Percentiles rank a stretch among this genome's conserved stretches.
Conservation (phyloP, 2,797 vertebrate species). For the Ciconia nigra region DNA sequence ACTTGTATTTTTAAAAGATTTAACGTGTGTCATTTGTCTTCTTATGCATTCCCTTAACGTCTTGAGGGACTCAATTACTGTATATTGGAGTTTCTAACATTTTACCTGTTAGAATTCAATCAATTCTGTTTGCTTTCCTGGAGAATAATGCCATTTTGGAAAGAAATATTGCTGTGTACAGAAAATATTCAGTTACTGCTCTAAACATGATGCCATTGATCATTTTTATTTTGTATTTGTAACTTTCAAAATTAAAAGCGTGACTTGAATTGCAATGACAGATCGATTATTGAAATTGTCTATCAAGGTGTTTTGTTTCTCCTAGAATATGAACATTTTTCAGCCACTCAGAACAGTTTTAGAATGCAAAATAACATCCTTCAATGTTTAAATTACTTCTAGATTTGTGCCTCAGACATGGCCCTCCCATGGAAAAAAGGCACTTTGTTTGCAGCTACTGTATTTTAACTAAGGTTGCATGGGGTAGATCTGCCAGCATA, state of each 20-base stretch:
- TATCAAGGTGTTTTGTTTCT: constrained; percentile 73
- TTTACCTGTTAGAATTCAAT: constrained; percentile 69
- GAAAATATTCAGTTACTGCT: constrained; percentile 69
- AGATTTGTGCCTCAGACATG: constrained; percentile 66
- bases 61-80: constrained; percentile 74
- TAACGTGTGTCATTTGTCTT: constrained; percentile 71
- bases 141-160: constrained; percentile 72
- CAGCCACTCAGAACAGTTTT: constrained; percentile 62
- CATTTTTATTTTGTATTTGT: constrained; percentile 76
- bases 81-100: constrained; percentile 71
- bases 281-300: constrained; percentile 74
- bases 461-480: constrained; percentile 67
- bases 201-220: constrained; percentile 75
- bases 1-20: constrained; percentile 71
- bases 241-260: constrained; percentile 77
- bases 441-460: constrained; percentile 75
- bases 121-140: constrained; percentile 71
- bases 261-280: constrained; percentile 81
- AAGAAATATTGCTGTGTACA: constrained; percentile 71
- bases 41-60: constrained; percentile 73
- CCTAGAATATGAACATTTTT: constrained; percentile 61
- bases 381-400: constrained; percentile 63
- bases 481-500: constrained; percentile 71
- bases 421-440: constrained; percentile 66
- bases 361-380: constrained; percentile 62